A percentile compares a stretch with the other conserved stretches of the same genome.
Evolutionary conservation across 2,797 vertebrate species (phyloP).

Genomic region (Diplodus puntazzo): DNA sequence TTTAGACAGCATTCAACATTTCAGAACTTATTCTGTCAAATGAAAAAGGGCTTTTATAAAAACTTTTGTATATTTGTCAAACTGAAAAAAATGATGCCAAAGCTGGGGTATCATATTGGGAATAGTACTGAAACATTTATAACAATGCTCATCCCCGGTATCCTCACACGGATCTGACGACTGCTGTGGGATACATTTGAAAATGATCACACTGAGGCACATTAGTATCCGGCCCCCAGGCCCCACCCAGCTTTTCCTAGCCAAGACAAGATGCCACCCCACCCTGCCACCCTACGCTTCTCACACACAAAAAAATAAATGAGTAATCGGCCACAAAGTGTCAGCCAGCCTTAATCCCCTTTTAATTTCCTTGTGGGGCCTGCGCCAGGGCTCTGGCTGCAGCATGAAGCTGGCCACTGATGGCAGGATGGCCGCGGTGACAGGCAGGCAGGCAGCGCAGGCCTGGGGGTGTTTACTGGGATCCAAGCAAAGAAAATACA

Average conservation of each 20-base stretch:
- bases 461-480: slow-evolving; percentile 97
- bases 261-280: slow-evolving; percentile 67
- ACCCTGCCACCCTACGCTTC: slow-evolving; percentile 44
- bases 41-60: background rate
- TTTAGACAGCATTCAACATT: background rate
- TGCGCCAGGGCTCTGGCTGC: slow-evolving; percentile 86
- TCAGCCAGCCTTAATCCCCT: slow-evolving; percentile 88
- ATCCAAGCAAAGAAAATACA: slow-evolving; percentile 97
- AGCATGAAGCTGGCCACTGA: slow-evolving; percentile 87
- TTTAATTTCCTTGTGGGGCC: slow-evolving; percentile 99
- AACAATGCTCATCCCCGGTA: too few relatives aligned
- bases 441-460: slow-evolving; percentile 87
- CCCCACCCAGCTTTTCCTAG: slow-evolving; percentile 53
- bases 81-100: background rate
- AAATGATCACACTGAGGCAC: slow-evolving; percentile 19
- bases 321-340: slow-evolving; percentile 86
- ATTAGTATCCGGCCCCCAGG: slow-evolving; percentile 17
- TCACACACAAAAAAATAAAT: slow-evolving; percentile 76
- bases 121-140: background rate
- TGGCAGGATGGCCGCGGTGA: slow-evolving; percentile 91
- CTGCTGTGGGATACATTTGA: slow-evolving; percentile 17
- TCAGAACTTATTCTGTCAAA: background rate
- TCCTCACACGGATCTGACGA: background rate
- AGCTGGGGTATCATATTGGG: background rate
- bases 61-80: slow-evolving; percentile 1